Evolutionary conservation across 1,140 invertebrate genomes (phyloP).

Genomic region (Drosophila kurseongensis): DNA sequence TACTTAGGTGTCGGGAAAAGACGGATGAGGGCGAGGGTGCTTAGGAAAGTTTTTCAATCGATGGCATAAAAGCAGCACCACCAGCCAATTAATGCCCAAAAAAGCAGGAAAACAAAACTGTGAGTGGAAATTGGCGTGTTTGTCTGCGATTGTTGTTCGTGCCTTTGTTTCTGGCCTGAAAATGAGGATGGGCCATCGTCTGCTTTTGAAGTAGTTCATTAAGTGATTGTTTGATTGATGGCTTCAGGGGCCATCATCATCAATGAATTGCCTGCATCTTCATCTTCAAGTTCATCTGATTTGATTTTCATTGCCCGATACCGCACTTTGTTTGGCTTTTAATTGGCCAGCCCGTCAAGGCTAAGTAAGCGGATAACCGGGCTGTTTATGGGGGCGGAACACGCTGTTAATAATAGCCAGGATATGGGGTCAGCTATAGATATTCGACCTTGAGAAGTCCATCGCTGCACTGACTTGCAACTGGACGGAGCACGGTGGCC

Average conservation of each 20-base stretch:
- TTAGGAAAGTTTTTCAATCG: constrained; percentile 68
- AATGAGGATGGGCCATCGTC: constrained; percentile 25
- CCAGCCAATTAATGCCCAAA: constrained; percentile 47
- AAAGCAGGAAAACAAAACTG: constrained; percentile 36
- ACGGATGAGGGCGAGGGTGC: background rate
- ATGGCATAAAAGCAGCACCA: constrained; percentile 58
- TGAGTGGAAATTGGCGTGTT: constrained; percentile 57
- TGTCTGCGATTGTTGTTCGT: constrained; percentile 48
- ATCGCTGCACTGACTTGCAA: constrained; percentile 24
- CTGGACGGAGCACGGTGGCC: background rate
- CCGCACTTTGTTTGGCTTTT: constrained; percentile 42
- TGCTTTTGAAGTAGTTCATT: constrained; percentile 73
- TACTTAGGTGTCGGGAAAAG: constrained; percentile 13
- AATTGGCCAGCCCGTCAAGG: constrained; percentile 56
- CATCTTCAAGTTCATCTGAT: constrained; percentile 31
- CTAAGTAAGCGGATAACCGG: constrained; percentile 27
- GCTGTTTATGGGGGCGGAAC: constrained; percentile 10
- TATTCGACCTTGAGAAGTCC: constrained; percentile 34
- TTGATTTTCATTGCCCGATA: constrained; percentile 52
- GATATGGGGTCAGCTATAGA: constrained; percentile 3
- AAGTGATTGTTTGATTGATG: constrained; percentile 80
- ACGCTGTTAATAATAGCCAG: background rate
- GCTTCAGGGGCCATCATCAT: constrained; percentile 12
- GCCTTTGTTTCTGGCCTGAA: constrained; percentile 18
- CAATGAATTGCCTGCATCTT: constrained; percentile 16